These are phyloP conservation scores for Peromyscus attwateri DNA, from an alignment of 2,797 vertebrate genomes.

Conservation along the genomic window DNA sequence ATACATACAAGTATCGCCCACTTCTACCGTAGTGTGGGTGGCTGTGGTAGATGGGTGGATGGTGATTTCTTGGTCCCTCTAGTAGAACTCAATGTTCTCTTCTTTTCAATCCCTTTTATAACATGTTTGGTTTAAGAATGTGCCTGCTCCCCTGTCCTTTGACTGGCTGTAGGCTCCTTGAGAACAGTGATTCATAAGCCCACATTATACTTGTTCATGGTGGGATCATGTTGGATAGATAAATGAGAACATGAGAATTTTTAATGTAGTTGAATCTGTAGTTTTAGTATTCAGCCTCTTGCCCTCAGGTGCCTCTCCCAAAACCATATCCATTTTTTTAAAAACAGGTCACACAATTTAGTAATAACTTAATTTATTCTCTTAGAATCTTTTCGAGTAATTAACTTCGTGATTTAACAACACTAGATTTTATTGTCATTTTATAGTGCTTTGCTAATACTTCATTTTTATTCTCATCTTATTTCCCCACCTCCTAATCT, in stretches of 20 bases:
- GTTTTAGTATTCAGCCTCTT: background rate
- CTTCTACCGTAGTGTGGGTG: background rate
- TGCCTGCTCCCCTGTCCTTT: background rate
- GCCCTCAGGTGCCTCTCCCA: background rate
- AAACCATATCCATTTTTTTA: conserved; percentile 4
- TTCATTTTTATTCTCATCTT: conserved; percentile 80
- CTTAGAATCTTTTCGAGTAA: conserved; percentile 71
- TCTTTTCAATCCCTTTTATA: background rate
- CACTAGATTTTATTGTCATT: conserved; percentile 75
- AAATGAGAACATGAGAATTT: background rate
- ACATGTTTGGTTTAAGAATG: background rate
- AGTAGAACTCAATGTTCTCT: background rate
- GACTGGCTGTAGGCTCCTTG: background rate
- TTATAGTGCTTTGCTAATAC: conserved; percentile 78
- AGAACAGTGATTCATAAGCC: background rate
- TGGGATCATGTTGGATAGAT: background rate
- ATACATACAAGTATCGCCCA: background rate
- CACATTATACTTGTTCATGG: background rate
- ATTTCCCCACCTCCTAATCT: conserved; percentile 76
- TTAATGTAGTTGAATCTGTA: background rate
- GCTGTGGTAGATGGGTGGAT: background rate
- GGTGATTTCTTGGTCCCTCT: background rate
- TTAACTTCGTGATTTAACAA: conserved; percentile 83
- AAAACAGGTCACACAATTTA: conserved; percentile 56
- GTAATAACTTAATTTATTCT: conserved; percentile 65